Evolutionary conservation across 2,888 invertebrate genomes (phyloP), one percentile per base, ranked within the genome.

Genomic region (Axea sp.): DNA sequence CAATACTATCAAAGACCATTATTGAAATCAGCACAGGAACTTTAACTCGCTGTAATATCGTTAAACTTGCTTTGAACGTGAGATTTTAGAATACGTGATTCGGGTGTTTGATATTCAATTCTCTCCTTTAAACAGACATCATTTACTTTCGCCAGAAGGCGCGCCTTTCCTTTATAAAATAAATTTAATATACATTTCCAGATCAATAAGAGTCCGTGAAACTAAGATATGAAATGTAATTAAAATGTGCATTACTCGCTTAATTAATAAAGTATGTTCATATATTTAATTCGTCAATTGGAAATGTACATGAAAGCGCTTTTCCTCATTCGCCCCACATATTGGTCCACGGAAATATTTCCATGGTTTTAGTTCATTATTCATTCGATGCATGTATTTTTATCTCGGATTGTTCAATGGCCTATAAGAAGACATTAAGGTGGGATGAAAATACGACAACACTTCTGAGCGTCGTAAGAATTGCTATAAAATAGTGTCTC

Each of bases 51-150:
- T 3, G 11, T 8, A 49, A 33, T 67, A 67, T 67, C 67, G 57
- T 57, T 68, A 57, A 57, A 68, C 49, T 59, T 49, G 51, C 41
- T 59, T 51, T 59, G 51, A 35, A 68, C 51, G 68, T 68, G 68
- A 68, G 59, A 57, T 68, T 59, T 49, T 30, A 51, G 49, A 59
- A 68, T 59, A 68, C 68, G 68, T 51, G 68, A 68, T 68, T 57
- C 31, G 49, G 9, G 55, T 37, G 9, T 47, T 57, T 67, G 49
- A 57, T 67, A 67, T 67, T 67, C 57, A 67, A 67, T 67, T 57
- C 37, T 49, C 57, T 24, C 12, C 8, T 35, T 30, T 33, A 59
- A 59, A 45, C 15, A 49, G 60, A 49, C 22, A 62, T 45, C 30
- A 37, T 60, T 47, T 28, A 17, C 37, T 1, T 55, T 26, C 8